Evolutionary conservation across 2,797 vertebrate species (phyloP), one percentile per base, ranked within the genome.

Genomic region (Danio choprae): DNA sequence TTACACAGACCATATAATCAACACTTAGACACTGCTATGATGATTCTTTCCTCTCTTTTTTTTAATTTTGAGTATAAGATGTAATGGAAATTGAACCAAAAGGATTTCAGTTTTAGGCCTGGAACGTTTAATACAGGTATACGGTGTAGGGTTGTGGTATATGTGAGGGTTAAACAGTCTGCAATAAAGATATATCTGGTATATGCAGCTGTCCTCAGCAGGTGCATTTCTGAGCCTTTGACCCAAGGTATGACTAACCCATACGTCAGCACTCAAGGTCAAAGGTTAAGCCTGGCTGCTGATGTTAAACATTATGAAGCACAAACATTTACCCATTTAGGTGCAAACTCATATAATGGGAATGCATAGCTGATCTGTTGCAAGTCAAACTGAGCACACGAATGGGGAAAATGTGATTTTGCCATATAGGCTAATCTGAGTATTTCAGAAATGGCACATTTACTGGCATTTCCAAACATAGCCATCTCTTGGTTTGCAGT

Each of bases 121-220:
- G 8, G 63, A 46, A 67, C 22, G 6, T 40, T 41, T 56, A 62
- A 40, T 56, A 55, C 16, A 18, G n/a, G 18, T 60, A 46, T 69
- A 5, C 29, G 70, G 13, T 22, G 20, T 36, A 36, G 29, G 8
- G 4, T 3, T 29, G 13, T 58, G 69, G 59, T 8, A 4, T 51
- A 36, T 56, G 46, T 41, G 40, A 63, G 58, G 46, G 63, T 16
- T 71, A 20, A 41, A 18, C 22, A 10, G 10, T 16, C 18, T 41
- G 22, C 56, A 50, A 78, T 78, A 71, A 65, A 82, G 74, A 73
- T 78, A 73, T 43, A 67, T 65, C 68, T 73, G 48, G 74, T 16
- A 10, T 59, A 53, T 59, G 43, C 75, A 51, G 48, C 68, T 72
- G 68, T 13, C 40, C 51, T 55, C 64, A 72, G 60, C 50, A 65